phyloP scores from a whole-genome alignment of 2,888 invertebrate genomes.

The Pyrrhosoma nymphula region DNA sequence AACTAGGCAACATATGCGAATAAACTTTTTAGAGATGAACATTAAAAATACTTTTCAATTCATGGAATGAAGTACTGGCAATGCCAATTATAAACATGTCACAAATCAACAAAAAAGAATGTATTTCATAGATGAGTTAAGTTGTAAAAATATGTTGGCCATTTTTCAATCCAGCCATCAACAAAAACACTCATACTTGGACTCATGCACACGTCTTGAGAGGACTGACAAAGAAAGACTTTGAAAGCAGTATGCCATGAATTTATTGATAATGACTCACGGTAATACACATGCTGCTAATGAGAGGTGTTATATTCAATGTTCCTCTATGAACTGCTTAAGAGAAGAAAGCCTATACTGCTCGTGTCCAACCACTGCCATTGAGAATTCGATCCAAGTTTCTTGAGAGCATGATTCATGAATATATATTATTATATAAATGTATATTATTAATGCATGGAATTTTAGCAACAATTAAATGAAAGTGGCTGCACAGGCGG shows the following conservation, averaged over 20 bases:
- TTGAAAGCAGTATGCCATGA: conserved; percentile 64
- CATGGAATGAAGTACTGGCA: conserved; percentile 67
- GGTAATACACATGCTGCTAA: conserved; percentile 65
- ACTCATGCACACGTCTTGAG: conserved; percentile 57
- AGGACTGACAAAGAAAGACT: conserved; percentile 67
- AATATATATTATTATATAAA: not conserved
- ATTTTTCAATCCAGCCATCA: conserved; percentile 65
- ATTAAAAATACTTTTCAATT: conserved; percentile 65
- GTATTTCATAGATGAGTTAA: conserved; percentile 65
- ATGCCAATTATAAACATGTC: conserved; percentile 61
- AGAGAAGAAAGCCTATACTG: conserved; percentile 46
- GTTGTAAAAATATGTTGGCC: conserved; percentile 66
- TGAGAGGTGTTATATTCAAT: conserved; percentile 63
- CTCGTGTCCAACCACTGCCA: not conserved
- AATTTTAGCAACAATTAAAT: conserved; percentile 61
- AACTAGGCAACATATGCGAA: conserved; percentile 51
- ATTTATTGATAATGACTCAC: conserved; percentile 66
- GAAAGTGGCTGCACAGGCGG: conserved; percentile 59
- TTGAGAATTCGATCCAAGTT: conserved; percentile 32
- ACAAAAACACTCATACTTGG: conserved; percentile 63
- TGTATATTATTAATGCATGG: conserved; percentile 15
- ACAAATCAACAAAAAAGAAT: conserved; percentile 66
- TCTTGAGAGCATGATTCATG: conserved; percentile 53
- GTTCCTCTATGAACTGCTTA: conserved; percentile 56
- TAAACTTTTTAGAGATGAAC: conserved; percentile 58